Percentiles rank a stretch among this genome's conserved stretches.
These are phyloP conservation scores for Sylvia atricapilla DNA, from an alignment of 2,113 vertebrate genomes.

Conservation along the genomic window DNA sequence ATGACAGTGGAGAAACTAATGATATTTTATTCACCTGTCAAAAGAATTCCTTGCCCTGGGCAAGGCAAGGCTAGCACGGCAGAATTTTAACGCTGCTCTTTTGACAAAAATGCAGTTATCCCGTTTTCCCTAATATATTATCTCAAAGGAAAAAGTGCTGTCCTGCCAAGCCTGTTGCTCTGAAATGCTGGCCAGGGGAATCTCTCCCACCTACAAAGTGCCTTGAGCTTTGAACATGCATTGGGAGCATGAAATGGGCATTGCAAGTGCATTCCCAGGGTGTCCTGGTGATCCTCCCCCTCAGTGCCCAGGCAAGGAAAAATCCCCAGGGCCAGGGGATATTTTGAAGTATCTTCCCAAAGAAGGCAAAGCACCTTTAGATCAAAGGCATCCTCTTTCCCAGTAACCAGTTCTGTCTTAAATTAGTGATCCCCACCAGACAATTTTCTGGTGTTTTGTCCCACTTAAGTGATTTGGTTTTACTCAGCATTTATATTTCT, in stretches of 20 bases:
- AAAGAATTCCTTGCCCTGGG: slow-evolving; percentile 59
- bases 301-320: background rate
- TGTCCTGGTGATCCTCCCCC: background rate
- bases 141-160: background rate
- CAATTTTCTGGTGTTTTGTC: background rate
- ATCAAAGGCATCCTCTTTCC: background rate
- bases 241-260: background rate
- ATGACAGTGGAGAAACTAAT: slow-evolving; percentile 61
- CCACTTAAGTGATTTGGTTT: background rate
- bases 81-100: background rate
- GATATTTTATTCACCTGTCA: slow-evolving; percentile 69
- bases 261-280: background rate
- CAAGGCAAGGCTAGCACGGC: background rate
- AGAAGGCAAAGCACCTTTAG: background rate
- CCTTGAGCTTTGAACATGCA: background rate
- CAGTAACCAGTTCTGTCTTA: background rate
- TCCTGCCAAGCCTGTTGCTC: background rate
- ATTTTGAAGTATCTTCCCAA: background rate
- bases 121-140: background rate
- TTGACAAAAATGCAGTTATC: background rate
- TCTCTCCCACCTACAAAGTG: background rate
- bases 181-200: background rate
- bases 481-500: background rate
- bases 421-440: background rate
- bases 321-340: background rate